Conservation (phyloP, 2,888 invertebrate genomes). For the Drosophila infuscata region DNA sequence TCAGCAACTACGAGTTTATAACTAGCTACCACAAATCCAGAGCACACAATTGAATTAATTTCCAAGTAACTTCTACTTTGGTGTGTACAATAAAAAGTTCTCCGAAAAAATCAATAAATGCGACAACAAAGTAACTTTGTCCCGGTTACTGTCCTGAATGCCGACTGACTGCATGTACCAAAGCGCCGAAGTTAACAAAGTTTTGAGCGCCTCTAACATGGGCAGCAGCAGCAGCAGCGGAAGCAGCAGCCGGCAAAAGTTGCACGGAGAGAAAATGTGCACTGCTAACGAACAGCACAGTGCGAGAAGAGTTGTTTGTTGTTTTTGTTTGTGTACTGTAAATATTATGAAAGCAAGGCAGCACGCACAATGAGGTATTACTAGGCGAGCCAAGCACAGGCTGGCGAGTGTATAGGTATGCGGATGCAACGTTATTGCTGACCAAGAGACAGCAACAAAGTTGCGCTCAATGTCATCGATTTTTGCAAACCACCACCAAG, state of each 20-base stretch:
- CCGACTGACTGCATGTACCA: constrained; percentile 73
- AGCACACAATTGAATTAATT: background rate
- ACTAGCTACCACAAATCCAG: background rate
- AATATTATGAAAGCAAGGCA: constrained; percentile 53
- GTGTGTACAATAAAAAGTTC: constrained; percentile 27
- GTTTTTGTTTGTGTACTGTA: constrained; percentile 62
- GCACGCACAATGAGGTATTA: constrained; percentile 26
- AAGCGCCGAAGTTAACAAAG: constrained; percentile 79
- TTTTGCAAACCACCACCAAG: constrained; percentile 69
- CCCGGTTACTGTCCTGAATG: constrained; percentile 82
- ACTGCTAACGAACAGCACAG: constrained; percentile 12
- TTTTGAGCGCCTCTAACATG: constrained; percentile 59
- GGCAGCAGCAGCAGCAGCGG: constrained; percentile 16
- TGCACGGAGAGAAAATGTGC: constrained; percentile 51
- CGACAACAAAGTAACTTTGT: constrained; percentile 82
- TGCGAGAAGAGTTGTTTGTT: constrained; percentile 23
- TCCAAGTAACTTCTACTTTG: constrained; percentile 11
- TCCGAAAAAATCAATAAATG: constrained; percentile 76
- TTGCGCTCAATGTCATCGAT: constrained; percentile 84
- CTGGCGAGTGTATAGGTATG: constrained; percentile 39
- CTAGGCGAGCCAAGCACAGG: constrained; percentile 6
- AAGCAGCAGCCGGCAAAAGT: constrained; percentile 51
- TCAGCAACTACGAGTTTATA: background rate
- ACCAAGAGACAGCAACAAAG: constrained; percentile 75
- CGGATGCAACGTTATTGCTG: constrained; percentile 49